Evolutionary conservation across 1,140 invertebrate genomes (phyloP), one percentile per base, ranked within the genome.

Genomic region (Pseudobourletiella spinata): DNA sequence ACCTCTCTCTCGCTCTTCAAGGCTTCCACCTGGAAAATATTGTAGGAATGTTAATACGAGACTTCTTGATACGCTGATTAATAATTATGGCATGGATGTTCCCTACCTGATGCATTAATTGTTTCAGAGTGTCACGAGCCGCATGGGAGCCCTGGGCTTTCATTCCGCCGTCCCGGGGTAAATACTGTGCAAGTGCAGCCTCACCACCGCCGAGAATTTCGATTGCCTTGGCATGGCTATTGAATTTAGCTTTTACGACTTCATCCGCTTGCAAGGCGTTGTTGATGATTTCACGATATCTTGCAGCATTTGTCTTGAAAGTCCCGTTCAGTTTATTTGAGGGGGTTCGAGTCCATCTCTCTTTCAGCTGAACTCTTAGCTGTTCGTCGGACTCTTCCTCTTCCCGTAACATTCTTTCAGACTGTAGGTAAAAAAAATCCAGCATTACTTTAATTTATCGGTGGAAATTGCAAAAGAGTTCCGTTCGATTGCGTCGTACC

Each of bases 311-410:
- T 15, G 84, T 79, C 59, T 80, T 81, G 73, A 97, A 90, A 68
- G 91, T 86, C 73, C 88, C 86, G 2, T 94, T 98, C 28, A 99
- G 80, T 74, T 87, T 86, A 18, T 81, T 82, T 1, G 94, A 98
- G 0, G 88, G 79, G 29, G 90, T 92, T 71, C 96, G 82, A 0
- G 83, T 86, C 96, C 96, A 99, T 65, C 84, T 80, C 70, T 87
- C 85, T 72, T 90, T 91, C 73, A 98, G 97, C 78, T 98, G 95
- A 50, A 80, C 76, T 66, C 88, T 80, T 50, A 98, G 78, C 71
- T 91, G 85, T 70, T 86, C 83, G 74, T 99, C 96, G 1, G 91
- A 90, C 61, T 86, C 82, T 66, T 87, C 84, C 77, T 99, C 96
- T 74, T 98, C 93, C 71, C 86, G 84, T 48, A 99, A 76, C 81